Evolutionary conservation across 2,797 vertebrate genomes (phyloP), one percentile per base, ranked within the genome.

Genomic region (Trachurus trachurus): DNA sequence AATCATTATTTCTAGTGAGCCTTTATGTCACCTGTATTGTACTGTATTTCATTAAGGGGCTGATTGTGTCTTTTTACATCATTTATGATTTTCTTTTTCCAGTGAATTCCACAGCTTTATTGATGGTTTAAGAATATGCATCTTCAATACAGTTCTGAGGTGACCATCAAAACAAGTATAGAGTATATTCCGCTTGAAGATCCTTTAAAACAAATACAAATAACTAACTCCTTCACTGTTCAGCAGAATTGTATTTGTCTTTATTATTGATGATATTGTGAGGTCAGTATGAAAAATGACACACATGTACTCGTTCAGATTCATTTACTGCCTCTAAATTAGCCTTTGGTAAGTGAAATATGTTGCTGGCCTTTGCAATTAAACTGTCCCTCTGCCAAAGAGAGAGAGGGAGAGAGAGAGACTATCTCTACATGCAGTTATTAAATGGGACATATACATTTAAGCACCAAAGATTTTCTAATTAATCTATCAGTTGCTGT

Each of bases 391-490:
- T 81, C 37, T 21, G 56, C 47, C 26, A 34, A 47, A 78, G 29
- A 84, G 69, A 66, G 40, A 66, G 64, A 40, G 44, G 54, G 4
- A 57, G 10, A 42, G 54, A 67, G 62, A 50, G 58, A 68, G 74
- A 81, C 65, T 62, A 19, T 76, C 83, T 71, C 47, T 87, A 19
- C 39, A 54, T 70, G 60, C 57, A 71, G 71, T 87, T 81, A 88
- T 89, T 92, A 87, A 91, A 86, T 74, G 68, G 86, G 87, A 91
- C 85, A 73, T 79, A 86, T 79, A 86, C 77, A 83, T 83, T 90
- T 84, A 91, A 70, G 74, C 78, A 83, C 74, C 83, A 82, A 79
- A 71, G 66, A 81, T 69, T 87, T 87, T 86, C 34, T 69, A 89
- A 86, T 93, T 92, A 92, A 89, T 88, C 63, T 88, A 64, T 65